These are phyloP conservation scores for Idaea aversata DNA, from an alignment of 2,888 invertebrate species.

Conservation along the genomic window DNA sequence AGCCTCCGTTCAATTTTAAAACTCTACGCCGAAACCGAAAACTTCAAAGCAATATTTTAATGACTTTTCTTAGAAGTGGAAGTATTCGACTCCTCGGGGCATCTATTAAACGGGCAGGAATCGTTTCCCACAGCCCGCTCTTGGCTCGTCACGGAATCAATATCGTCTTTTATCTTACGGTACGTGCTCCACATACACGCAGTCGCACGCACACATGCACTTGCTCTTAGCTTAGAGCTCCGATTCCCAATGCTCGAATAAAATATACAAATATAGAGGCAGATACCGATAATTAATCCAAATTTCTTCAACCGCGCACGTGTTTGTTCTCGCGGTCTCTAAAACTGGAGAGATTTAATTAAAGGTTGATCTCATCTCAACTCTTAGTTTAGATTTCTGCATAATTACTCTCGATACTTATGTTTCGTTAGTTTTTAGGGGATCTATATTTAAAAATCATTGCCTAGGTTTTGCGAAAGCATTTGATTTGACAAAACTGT, in stretches of 20 bases:
- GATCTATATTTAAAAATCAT: background rate
- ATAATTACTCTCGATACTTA: constrained; percentile 37
- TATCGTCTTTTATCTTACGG: constrained; percentile 78
- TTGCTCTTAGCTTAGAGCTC: constrained; percentile 23
- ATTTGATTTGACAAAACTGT: too few species aligned
- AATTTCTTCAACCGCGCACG: constrained; percentile 57
- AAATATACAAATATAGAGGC: constrained; percentile 53
- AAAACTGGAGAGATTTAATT: constrained; percentile 61
- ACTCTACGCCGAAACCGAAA: constrained; percentile 24
- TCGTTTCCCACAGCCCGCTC: constrained; percentile 75
- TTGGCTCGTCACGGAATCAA: constrained; percentile 78
- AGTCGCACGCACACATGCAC: constrained; percentile 35
- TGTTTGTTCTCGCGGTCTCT: constrained; percentile 55
- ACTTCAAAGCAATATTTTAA: constrained; percentile 44
- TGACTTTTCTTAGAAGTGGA: constrained; percentile 50
- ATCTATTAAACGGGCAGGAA: constrained; percentile 72
- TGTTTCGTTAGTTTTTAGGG: constrained; percentile 12
- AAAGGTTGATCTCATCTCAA: constrained; percentile 49
- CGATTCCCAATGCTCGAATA: constrained; percentile 35
- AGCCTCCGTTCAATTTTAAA: constrained; percentile 29
- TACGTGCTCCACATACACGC: constrained; percentile 71
- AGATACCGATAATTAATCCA: constrained; percentile 64
- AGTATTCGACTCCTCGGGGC: constrained; percentile 63
- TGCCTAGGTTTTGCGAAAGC: background rate
- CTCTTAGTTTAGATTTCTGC: constrained; percentile 49